A percentile compares a stretch with the other conserved stretches of the same genome.
Conservation (phyloP, 2,797 vertebrate species). For the Pantherophis vulpinus region DNA sequence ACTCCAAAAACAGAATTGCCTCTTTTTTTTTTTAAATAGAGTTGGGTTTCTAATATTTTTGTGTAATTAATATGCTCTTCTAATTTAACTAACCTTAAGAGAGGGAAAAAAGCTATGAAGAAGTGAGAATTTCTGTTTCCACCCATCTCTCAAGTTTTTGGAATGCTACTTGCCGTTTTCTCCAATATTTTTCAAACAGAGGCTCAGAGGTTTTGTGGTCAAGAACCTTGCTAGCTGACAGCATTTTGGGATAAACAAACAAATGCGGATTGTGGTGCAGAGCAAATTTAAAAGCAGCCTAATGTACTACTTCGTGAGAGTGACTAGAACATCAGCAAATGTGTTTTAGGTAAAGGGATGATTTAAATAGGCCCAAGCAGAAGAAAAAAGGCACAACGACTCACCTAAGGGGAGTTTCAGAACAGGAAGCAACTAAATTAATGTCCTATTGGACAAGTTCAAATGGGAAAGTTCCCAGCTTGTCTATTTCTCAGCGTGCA, state of each 20-base stretch:
- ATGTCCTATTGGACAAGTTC: background rate
- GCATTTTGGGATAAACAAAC: background rate
- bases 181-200: background rate
- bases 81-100: background rate
- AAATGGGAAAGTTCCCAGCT: background rate
- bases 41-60: background rate
- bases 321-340: background rate
- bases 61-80: background rate
- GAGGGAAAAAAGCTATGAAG: background rate
- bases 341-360: background rate
- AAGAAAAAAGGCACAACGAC: background rate
- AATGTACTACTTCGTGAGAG: background rate
- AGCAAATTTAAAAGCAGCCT: background rate
- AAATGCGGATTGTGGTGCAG: too few species aligned
- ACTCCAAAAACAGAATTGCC: background rate
- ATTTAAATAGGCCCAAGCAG: background rate
- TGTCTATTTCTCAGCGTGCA: constrained; percentile 24
- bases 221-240: background rate
- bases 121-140: background rate
- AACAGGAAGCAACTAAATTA: constrained; percentile 12
- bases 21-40: background rate
- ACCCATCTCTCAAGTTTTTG: background rate
- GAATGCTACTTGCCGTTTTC: background rate
- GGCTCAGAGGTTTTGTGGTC: too few species aligned
- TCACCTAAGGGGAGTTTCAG: background rate